Percentiles rank a stretch among this genome's conserved stretches.
Evolutionary conservation across 2,113 vertebrate species (phyloP).

Genomic region (Narcine bancroftii): DNA sequence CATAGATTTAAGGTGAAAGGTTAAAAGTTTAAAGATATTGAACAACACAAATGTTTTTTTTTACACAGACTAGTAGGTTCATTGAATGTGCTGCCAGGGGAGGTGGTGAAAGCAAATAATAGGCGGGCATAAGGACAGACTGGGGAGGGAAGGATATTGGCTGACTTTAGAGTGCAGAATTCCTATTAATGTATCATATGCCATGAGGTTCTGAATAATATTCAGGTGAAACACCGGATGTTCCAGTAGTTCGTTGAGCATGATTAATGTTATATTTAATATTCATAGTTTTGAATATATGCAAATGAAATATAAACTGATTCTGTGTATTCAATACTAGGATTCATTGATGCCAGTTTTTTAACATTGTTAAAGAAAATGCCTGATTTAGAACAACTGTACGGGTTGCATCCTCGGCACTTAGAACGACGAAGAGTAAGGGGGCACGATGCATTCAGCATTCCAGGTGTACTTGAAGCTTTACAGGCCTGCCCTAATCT

Average conservation of each 20-base stretch:
- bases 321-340: conserved; percentile 53
- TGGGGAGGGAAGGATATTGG: no score
- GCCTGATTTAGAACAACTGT: conserved; percentile 93
- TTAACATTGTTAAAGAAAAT: conserved; percentile 92
- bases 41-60: no score
- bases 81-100: no score
- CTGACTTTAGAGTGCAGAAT: no score
- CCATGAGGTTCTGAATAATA: no score
- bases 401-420: conserved; percentile 92
- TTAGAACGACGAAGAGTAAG: conserved; percentile 87
- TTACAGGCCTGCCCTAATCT: conserved; percentile 90
- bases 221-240: not conserved
- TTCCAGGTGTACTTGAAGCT: conserved; percentile 92
- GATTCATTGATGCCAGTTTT: conserved; percentile 94
- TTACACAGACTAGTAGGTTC: no score
- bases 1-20: no score
- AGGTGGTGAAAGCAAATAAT: no score
- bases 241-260: not conserved
- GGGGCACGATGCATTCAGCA: conserved; percentile 93
- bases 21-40: no score
- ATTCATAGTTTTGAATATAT: not conserved
- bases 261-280: not conserved
- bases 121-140: no score
- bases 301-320: not conserved
- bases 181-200: no score